Evolutionary conservation across 2,888 invertebrate genomes (phyloP), one percentile per base, ranked within the genome.

Genomic region (Oscheius myriophilus): DNA sequence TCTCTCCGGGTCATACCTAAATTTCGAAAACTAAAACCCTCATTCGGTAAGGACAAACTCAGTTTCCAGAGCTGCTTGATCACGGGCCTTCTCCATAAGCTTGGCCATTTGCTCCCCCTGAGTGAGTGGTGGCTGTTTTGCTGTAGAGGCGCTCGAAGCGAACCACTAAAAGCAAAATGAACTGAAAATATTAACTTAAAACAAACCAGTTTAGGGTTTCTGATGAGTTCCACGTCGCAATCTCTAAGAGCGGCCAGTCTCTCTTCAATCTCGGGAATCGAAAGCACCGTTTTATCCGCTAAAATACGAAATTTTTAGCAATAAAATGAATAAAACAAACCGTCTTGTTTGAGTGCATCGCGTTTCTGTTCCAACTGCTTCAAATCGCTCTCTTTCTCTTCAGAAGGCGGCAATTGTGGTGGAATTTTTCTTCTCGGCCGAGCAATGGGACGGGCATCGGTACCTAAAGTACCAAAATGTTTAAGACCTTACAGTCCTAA

Each of bases 231-330:
- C 14, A 84, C 85, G 46, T 82, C 80, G 52, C 80, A 80, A 33
- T 77, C 83, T 23, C 82, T 67, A 18, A 84, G 64, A 2, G 74
- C 75, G 1, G 84, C 84, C 1, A 84, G 64, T 54, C 84, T 63
- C 54, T 84, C 76, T 67, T 84, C 85, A 23, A 84, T 70, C 54
- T 82, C 74, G 11, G 63, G 69, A 11, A 81, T 59, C 2, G 55
- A 55, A 45, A 45, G 55, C 12, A 26, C 55, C n/a, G 12, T 23
- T 39, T 43, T 41, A 45, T 65, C 55, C 55, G 49, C 16, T 46
- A 9, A 42, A 55, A 46, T 21, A 33, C n/a, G n/a, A 53, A 9
- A 14, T 41, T 41, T 58, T 21, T 12, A n/a, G 3, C 2, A 54
- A 6, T 54, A 6, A 45, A 14, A 43, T 18, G 2, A 18, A 18